Evolutionary conservation across 2,797 vertebrate species (phyloP).

Genomic region (Alectoris magna): DNA sequence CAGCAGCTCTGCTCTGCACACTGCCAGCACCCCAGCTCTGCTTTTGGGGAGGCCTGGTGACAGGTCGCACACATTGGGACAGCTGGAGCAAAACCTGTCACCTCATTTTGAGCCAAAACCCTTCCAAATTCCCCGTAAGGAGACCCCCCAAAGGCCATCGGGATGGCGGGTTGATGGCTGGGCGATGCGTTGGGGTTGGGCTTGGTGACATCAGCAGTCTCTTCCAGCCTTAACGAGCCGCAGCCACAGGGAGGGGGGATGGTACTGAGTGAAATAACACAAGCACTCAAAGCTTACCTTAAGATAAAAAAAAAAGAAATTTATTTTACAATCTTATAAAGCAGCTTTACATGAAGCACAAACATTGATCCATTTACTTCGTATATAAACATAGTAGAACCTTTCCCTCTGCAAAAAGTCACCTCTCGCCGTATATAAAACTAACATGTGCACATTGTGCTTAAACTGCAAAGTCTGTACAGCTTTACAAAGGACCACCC

Average conservation of each 20-base stretch:
- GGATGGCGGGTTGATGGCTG: background rate
- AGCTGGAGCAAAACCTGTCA: background rate
- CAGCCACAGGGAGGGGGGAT: rapidly evolving
- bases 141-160: background rate
- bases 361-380: conserved; percentile 83
- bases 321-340: conserved; percentile 97
- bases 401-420: conserved; percentile 83
- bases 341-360: conserved; percentile 91
- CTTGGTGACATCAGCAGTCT: no score
- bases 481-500: conserved; percentile 85
- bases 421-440: conserved; percentile 88
- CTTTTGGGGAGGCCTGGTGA: no score
- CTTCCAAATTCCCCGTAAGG: background rate
- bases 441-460: conserved; percentile 98
- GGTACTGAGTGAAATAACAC: rapidly evolving
- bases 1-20: rapidly evolving
- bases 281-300: background rate
- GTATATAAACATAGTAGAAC: conserved; percentile 90
- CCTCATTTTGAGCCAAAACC: background rate
- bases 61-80: no score
- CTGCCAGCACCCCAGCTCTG: no score
- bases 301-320: conserved; percentile 70
- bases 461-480: conserved; percentile 93
- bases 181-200: no score
- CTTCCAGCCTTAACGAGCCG: no score